phyloP scores from a whole-genome alignment of 2,113 vertebrate species.

The Leucopternis melanops region DNA sequence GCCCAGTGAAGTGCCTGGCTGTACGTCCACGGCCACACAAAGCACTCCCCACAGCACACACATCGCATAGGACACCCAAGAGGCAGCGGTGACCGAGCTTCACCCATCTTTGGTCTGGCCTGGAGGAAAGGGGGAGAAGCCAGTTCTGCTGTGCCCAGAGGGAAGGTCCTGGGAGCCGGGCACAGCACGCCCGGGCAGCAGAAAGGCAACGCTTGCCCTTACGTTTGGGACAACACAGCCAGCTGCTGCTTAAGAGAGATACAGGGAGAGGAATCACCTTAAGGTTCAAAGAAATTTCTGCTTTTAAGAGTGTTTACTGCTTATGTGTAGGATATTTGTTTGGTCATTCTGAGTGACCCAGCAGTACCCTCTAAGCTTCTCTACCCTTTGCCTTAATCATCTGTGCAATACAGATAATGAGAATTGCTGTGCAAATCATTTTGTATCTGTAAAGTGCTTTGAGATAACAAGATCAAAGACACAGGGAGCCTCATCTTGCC shows the following conservation, averaged over 20 bases:
- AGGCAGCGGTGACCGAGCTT: constrained; percentile 72
- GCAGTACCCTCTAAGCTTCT: background rate
- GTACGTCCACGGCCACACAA: constrained; percentile 34
- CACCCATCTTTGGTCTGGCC: constrained; percentile 55
- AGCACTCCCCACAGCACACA: constrained; percentile 68
- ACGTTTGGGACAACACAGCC: background rate
- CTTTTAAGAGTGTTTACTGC: background rate
- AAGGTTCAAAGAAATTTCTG: background rate
- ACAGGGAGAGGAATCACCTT: background rate
- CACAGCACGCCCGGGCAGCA: constrained; percentile 73
- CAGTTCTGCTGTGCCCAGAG: constrained; percentile 67
- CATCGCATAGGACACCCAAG: constrained; percentile 73
- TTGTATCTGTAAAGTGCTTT: background rate
- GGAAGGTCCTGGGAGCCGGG: constrained; percentile 71
- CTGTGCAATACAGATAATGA: background rate
- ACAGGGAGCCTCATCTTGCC: background rate
- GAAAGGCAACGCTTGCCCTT: constrained; percentile 75
- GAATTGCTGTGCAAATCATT: background rate
- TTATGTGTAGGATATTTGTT: background rate
- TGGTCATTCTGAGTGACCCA: background rate
- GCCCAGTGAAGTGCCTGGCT: constrained; percentile 70
- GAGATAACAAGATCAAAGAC: background rate
- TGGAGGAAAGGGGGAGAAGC: constrained; percentile 72
- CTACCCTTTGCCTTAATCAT: background rate
- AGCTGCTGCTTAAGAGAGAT: background rate